A percentile compares a stretch with the other conserved stretches of the same genome.
phyloP scores from a whole-genome alignment of 2,888 invertebrate species.

The Spilosoma lubricipeda region DNA sequence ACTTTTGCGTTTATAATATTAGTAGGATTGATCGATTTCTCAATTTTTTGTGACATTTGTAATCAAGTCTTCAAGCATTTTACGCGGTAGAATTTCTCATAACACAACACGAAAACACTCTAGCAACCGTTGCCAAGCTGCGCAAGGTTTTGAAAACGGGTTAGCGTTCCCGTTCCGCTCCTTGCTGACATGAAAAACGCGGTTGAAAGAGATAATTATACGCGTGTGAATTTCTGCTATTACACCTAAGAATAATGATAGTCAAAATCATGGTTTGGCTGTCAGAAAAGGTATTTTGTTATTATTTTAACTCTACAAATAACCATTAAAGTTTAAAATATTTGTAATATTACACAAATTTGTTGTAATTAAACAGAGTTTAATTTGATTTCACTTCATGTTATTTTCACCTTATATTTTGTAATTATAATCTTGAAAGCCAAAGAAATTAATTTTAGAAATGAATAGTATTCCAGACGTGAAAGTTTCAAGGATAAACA shows the following conservation, averaged over 20 bases:
- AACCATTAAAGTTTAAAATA: not conserved
- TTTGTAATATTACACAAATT: not conserved
- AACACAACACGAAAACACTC: too few relatives aligned
- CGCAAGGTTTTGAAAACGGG: too few relatives aligned
- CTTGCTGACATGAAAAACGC: too few relatives aligned
- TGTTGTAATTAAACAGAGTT: not conserved
- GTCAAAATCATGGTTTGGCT: not conserved
- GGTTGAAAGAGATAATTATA: too few relatives aligned
- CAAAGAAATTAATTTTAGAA: not conserved
- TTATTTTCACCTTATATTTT: not conserved
- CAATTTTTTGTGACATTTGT: too few relatives aligned
- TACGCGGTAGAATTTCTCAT: too few relatives aligned
- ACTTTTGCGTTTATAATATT: too few relatives aligned
- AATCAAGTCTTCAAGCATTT: too few relatives aligned
- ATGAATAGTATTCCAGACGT: not conserved
- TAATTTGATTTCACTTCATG: not conserved
- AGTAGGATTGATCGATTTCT: too few relatives aligned
- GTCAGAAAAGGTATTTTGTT: not conserved
- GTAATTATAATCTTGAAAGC: not conserved
- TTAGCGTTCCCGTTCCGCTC: too few relatives aligned
- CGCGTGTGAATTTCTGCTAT: too few relatives aligned
- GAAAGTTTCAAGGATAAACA: slow-evolving; percentile 5
- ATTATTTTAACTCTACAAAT: not conserved
- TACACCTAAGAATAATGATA: not conserved
- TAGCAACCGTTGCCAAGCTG: too few relatives aligned